A percentile compares a stretch with the other conserved stretches of the same genome.
Evolutionary conservation across 1,140 invertebrate genomes (phyloP).

Genomic region (Caenorhabditis latens): DNA sequence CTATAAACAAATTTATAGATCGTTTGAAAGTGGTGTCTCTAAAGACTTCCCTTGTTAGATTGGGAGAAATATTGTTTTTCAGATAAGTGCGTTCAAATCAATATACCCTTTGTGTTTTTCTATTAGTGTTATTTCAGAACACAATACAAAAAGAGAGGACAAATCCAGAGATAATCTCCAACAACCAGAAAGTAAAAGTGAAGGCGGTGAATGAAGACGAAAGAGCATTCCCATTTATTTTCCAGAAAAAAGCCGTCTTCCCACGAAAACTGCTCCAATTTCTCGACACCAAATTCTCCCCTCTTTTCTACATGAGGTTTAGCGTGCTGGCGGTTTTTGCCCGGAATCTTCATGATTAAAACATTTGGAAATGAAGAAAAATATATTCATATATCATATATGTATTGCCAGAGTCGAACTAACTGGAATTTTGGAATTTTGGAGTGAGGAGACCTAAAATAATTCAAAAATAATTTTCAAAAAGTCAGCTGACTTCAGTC

Average conservation of each 20-base stretch:
- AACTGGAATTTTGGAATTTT: not conserved
- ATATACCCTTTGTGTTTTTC: too few species aligned
- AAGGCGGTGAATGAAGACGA: not conserved
- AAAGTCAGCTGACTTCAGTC: constrained; percentile 6
- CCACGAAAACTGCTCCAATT: constrained; percentile 46
- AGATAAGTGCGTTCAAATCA: too few species aligned
- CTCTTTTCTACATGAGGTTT: not conserved
- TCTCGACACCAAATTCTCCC: not conserved
- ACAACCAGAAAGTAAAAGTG: not conserved
- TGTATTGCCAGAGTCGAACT: too few species aligned
- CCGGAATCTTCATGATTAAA: constrained; percentile 36
- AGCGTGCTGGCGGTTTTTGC: constrained; percentile 3
- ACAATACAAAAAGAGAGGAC: too few species aligned
- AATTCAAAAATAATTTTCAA: not conserved
- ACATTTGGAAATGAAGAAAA: not conserved
- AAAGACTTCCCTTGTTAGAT: too few species aligned
- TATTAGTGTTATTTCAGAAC: too few species aligned
- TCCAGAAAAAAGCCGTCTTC: not conserved
- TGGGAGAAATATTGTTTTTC: too few species aligned
- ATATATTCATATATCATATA: not conserved
- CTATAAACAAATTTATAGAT: too few species aligned
- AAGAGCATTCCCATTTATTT: not conserved
- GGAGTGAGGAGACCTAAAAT: not conserved
- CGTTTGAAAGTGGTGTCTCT: too few species aligned
- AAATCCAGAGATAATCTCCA: too few species aligned